Evolutionary conservation across 2,797 vertebrate species (phyloP).

Genomic region (Chaetodon trifasciatus): DNA sequence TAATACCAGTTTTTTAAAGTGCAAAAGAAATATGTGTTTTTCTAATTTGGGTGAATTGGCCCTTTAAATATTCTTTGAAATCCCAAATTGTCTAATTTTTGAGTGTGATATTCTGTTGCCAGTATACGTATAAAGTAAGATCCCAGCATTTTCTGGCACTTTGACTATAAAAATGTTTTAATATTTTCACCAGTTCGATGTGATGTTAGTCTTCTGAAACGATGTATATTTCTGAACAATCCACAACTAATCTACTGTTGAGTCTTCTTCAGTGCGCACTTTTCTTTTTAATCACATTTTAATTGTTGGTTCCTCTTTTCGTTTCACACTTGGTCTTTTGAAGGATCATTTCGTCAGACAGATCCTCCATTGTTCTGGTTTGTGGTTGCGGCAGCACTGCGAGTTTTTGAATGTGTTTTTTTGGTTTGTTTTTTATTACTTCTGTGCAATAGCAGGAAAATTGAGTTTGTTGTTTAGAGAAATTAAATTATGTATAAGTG

Average conservation of each 20-base stretch:
- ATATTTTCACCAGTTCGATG: background rate
- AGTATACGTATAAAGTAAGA: background rate
- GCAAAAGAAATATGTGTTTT: background rate
- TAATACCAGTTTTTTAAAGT: no score
- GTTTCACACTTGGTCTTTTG: background rate
- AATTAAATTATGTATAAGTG: conserved; percentile 9
- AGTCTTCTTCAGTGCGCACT: background rate
- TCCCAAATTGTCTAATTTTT: background rate
- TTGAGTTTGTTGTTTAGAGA: background rate
- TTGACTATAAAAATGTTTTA: background rate
- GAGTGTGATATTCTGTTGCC: background rate
- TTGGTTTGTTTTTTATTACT: background rate
- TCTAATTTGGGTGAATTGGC: background rate
- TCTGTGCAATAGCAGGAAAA: background rate
- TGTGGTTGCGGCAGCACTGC: background rate
- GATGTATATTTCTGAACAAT: background rate
- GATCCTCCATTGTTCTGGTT: background rate
- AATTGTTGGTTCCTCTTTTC: background rate
- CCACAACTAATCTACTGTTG: background rate
- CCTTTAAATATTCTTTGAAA: background rate
- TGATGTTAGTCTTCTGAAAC: background rate
- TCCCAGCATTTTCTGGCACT: background rate
- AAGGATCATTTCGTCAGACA: background rate
- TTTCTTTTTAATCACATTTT: background rate
- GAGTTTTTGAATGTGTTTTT: conserved; percentile 1